A percentile compares a stretch with the other conserved stretches of the same genome.
phyloP scores from a whole-genome alignment of 2,888 invertebrate genomes.

The Tiphia femorata region DNA sequence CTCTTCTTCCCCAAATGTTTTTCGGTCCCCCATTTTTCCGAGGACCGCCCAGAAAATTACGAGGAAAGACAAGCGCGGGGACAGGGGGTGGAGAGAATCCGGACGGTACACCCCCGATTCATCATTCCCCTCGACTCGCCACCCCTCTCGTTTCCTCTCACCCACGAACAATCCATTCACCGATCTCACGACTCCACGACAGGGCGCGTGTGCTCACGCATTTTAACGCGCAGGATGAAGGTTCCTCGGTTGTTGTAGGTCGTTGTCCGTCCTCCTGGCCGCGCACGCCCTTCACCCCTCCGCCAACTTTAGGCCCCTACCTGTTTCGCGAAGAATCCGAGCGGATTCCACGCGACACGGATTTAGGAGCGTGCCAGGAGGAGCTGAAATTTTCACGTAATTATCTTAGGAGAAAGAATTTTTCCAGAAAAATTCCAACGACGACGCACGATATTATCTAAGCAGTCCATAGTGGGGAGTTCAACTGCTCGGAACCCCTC shows the following conservation, averaged over 20 bases:
- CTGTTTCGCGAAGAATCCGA: too few relatives aligned
- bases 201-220: constrained; percentile 49
- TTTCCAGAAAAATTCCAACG: too few relatives aligned
- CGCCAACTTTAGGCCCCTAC: too few relatives aligned
- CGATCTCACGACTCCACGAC: constrained; percentile 33
- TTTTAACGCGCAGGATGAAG: constrained; percentile 36
- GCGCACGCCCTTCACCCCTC: not conserved
- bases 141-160: not conserved
- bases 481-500: too few relatives aligned
- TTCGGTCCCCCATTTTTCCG: not conserved
- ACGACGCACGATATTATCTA: too few relatives aligned
- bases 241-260: constrained; percentile 36
- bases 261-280: constrained; percentile 15
- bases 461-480: too few relatives aligned
- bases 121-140: constrained; percentile 40
- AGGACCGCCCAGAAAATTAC: too few relatives aligned
- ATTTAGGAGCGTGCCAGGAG: too few relatives aligned
- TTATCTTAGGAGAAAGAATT: not conserved
- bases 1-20: constrained; percentile 16
- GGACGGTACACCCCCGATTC: constrained; percentile 37
- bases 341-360: too few relatives aligned
- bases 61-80: constrained; percentile 42
- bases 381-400: not conserved
- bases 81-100: constrained; percentile 12
- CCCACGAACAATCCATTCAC: constrained; percentile 42